phyloP scores from a whole-genome alignment of 2,888 invertebrate species.

The Stegana nigrithorax region DNA sequence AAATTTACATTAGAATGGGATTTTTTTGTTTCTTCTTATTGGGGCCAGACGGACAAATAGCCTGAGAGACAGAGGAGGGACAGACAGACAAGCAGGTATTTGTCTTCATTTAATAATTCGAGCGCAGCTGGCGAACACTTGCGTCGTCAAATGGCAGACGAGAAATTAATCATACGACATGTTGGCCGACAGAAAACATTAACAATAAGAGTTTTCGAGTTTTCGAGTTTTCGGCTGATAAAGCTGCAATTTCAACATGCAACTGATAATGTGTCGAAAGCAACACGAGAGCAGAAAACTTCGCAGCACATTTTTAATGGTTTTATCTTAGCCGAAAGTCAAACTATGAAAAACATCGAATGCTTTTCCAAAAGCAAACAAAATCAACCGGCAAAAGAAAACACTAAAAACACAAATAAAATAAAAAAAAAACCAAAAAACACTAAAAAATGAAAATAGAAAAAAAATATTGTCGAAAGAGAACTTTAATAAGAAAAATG shows the following conservation, averaged over 20 bases:
- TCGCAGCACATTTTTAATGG: constrained; percentile 2
- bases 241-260: constrained; percentile 13
- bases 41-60: no score
- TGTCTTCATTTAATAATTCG: neutral
- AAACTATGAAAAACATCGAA: neutral
- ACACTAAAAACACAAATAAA: constrained; percentile 4
- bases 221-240: constrained; percentile 6
- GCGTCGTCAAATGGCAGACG: neutral
- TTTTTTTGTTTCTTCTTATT: no score
- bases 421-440: constrained; percentile 7
- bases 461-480: constrained; percentile 9
- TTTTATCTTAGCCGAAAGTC: constrained; percentile 2
- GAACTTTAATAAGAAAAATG: constrained; percentile 22
- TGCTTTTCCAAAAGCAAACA: neutral
- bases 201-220: neutral
- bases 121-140: neutral
- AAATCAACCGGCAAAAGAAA: neutral
- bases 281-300: neutral
- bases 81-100: neutral
- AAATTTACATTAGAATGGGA: no score
- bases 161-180: constrained; percentile 20
- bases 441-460: neutral
- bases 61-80: no score
- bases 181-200: constrained; percentile 3
- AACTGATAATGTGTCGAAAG: constrained; percentile 2